These are phyloP conservation scores for Scleropages formosus DNA, from an alignment of 2,797 vertebrate species.

Conservation along the genomic window DNA sequence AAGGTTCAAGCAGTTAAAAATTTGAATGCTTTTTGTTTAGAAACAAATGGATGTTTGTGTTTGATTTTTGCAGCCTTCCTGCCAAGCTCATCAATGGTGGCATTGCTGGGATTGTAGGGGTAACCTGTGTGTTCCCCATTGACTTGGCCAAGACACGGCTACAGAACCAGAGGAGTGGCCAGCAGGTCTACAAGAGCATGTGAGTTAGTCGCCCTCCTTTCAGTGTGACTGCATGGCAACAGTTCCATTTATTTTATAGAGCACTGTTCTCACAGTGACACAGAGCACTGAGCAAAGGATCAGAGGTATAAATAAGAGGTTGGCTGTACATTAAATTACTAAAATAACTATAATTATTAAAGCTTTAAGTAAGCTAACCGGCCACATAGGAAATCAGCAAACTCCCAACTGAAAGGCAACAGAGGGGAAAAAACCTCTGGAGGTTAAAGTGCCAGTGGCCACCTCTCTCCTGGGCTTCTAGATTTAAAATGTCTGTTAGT, in stretches of 20 bases:
- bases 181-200: conserved; percentile 81
- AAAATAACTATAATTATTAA: no score
- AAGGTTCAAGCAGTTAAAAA: no score
- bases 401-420: no score
- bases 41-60: neutral
- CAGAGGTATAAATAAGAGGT: no score
- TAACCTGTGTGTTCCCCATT: conserved; percentile 83
- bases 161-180: conserved; percentile 80
- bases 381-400: no score
- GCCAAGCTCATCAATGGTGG: conserved; percentile 85
- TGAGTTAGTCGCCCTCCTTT: conserved; percentile 57
- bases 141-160: conserved; percentile 82
- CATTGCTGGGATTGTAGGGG: conserved; percentile 81
- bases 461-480: neutral
- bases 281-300: no score
- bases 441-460: no score
- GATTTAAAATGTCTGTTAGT: neutral
- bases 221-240: neutral
- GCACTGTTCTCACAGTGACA: no score
- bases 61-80: conserved; percentile 66
- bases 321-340: no score
- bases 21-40: neutral
- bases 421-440: no score
- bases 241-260: no score
- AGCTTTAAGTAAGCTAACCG: no score